phyloP scores from a whole-genome alignment of 2,797 vertebrate species.

The Brotula barbata region DNA sequence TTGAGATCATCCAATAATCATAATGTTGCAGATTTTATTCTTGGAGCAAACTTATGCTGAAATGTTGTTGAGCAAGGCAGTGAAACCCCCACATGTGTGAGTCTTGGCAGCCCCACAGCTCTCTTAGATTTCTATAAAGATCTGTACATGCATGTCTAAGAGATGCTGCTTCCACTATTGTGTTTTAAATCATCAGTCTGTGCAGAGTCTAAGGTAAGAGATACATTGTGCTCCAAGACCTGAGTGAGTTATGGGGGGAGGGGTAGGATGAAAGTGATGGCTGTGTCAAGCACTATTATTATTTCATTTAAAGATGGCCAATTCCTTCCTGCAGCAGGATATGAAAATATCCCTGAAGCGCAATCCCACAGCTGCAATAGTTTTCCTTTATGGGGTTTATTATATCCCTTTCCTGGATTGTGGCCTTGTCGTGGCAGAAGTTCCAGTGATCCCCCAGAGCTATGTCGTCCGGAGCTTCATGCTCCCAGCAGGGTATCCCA shows the following conservation, averaged over 20 bases:
- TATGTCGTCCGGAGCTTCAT: too few species aligned
- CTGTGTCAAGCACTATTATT: slow-evolving; percentile 56
- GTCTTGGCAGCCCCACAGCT: slow-evolving; percentile 2
- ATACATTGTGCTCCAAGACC: slow-evolving; percentile 29
- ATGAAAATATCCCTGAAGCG: slow-evolving; percentile 45
- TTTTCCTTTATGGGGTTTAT: slow-evolving; percentile 31
- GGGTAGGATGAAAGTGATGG: slow-evolving; percentile 49
- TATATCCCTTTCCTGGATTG: too few species aligned
- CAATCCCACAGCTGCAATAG: slow-evolving; percentile 34
- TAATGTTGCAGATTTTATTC: slow-evolving; percentile 1
- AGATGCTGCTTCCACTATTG: slow-evolving; percentile 11
- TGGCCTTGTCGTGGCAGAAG: too few species aligned
- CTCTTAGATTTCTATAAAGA: slow-evolving; percentile 11
- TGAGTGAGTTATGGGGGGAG: slow-evolving; percentile 50
- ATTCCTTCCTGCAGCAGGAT: slow-evolving; percentile 55
- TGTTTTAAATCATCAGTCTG: slow-evolving; percentile 34
- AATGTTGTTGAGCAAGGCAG: slow-evolving; percentile 18
- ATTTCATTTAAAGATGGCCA: slow-evolving; percentile 49
- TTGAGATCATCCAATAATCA: neutral
- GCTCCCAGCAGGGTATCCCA: too few species aligned
- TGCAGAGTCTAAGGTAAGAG: slow-evolving; percentile 24
- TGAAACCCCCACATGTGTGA: slow-evolving; percentile 6
- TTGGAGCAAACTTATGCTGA: slow-evolving; percentile 23
- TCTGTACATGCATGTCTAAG: slow-evolving; percentile 11
- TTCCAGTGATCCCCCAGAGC: too few species aligned